A percentile compares a stretch with the other conserved stretches of the same genome.
Conservation (phyloP, 2,888 invertebrate genomes). For the Acleris cristana region DNA sequence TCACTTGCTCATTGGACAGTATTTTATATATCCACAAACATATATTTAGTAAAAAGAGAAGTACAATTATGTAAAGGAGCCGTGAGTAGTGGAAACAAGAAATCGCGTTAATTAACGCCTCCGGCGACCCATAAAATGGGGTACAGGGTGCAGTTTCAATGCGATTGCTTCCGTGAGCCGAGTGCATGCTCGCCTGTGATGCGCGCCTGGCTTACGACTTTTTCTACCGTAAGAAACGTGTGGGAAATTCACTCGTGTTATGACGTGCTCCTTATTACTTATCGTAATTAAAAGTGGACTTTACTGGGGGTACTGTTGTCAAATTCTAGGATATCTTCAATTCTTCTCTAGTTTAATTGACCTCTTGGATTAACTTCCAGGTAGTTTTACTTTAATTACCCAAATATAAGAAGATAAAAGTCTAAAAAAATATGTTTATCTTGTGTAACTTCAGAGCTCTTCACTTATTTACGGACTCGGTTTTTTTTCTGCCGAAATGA, state of each 20-base stretch:
- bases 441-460: too few relatives aligned
- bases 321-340: too few relatives aligned
- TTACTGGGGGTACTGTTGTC: too few relatives aligned
- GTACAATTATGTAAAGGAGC: constrained; percentile 25
- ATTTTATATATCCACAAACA: not conserved
- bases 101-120: constrained; percentile 67
- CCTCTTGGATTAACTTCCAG: too few relatives aligned
- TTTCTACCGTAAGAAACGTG: constrained; percentile 17
- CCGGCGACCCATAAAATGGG: constrained; percentile 70
- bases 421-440: too few relatives aligned
- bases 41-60: not conserved
- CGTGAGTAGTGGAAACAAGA: constrained; percentile 46
- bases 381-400: too few relatives aligned
- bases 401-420: too few relatives aligned
- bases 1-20: too few relatives aligned
- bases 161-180: constrained; percentile 62
- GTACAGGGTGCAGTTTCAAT: constrained; percentile 67
- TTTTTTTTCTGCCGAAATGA: too few relatives aligned
- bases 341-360: too few relatives aligned
- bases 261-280: not conserved
- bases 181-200: constrained; percentile 47
- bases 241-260: not conserved
- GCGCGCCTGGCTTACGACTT: constrained; percentile 38
- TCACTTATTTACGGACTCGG: too few relatives aligned
- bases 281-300: not conserved